Evolutionary conservation across 2,888 invertebrate genomes (phyloP).

Genomic region (Mimumesa dahlbomi): DNA sequence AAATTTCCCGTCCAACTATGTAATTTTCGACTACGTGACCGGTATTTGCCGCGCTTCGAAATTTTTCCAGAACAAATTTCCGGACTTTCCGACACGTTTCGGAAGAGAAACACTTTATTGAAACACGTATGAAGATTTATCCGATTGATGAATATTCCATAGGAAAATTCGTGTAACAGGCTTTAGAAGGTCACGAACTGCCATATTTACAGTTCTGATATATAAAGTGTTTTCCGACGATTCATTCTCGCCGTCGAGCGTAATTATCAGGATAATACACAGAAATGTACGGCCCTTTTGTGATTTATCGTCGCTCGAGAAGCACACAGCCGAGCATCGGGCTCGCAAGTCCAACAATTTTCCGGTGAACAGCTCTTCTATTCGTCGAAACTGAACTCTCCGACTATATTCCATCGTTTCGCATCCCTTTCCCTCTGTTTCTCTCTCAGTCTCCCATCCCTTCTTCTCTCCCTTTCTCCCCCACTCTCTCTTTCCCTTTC

Average conservation of each 20-base stretch:
- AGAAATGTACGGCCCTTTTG: conserved; percentile 23
- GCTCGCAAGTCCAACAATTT: conserved; percentile 50
- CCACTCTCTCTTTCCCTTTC: neutral
- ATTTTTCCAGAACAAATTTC: too few species aligned
- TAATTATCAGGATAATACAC: conserved; percentile 43
- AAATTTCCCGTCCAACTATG: too few species aligned
- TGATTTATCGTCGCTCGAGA: conserved; percentile 44
- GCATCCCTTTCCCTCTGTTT: conserved; percentile 5
- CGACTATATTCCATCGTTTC: neutral
- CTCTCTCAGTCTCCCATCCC: neutral
- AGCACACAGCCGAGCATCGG: conserved; percentile 19
- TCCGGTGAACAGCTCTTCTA: conserved; percentile 45
- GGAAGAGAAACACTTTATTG: too few species aligned
- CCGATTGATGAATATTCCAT: too few species aligned
- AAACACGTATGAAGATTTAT: too few species aligned
- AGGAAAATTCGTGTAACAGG: too few species aligned
- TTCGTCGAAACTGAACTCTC: conserved; percentile 31
- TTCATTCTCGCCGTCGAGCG: conserved; percentile 24
- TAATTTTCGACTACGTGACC: too few species aligned
- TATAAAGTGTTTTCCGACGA: conserved; percentile 25
- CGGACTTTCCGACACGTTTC: too few species aligned
- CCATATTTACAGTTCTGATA: neutral
- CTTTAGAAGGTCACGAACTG: neutral
- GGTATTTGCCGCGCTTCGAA: too few species aligned
- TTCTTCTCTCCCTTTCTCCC: conserved; percentile 7